Evolutionary conservation across 2,797 vertebrate genomes (phyloP).

Genomic region (Cheirogaleus major): DNA sequence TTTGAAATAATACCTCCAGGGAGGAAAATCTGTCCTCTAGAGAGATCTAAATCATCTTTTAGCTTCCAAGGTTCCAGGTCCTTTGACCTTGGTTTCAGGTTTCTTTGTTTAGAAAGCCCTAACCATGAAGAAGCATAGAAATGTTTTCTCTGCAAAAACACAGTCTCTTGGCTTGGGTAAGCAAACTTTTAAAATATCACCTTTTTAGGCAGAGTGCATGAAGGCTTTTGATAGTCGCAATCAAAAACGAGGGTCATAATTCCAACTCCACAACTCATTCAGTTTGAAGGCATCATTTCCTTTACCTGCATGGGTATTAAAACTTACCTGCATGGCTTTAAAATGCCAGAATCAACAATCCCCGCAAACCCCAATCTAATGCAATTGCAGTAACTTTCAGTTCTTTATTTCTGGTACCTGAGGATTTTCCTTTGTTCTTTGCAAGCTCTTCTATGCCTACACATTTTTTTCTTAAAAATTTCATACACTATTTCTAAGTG

Average conservation of each 20-base stretch:
- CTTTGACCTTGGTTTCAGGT: not conserved
- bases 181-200: not conserved
- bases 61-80: not conserved
- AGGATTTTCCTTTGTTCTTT: not conserved
- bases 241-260: not conserved
- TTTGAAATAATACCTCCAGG: not conserved
- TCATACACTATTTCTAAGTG: not conserved
- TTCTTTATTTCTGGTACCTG: not conserved
- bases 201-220: not conserved
- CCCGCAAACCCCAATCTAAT: not conserved
- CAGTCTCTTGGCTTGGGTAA: not conserved
- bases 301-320: not conserved
- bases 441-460: not conserved
- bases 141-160: not conserved
- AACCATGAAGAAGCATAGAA: not conserved
- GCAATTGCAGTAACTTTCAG: not conserved
- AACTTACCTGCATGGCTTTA: not conserved
- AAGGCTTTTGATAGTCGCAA: not conserved
- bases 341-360: not conserved
- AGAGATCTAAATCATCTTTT: not conserved
- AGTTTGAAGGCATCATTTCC: not conserved
- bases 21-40: not conserved
- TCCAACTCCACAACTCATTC: not conserved
- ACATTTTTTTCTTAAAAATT: not conserved
- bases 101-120: not conserved